phyloP scores from a whole-genome alignment of 2,797 vertebrate species.

The Pyrocephalus nanus region DNA sequence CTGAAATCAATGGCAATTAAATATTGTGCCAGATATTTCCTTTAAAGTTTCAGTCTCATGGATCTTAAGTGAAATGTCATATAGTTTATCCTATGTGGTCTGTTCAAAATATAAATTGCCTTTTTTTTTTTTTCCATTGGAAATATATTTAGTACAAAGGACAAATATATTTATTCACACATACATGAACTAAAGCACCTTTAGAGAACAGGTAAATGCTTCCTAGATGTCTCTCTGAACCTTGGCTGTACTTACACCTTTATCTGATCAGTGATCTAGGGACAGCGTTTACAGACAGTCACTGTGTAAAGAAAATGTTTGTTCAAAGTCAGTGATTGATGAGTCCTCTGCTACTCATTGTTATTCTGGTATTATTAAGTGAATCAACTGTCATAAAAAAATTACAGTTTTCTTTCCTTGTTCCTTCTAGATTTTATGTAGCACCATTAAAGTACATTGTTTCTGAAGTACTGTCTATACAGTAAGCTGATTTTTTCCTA shows the following conservation, averaged over 20 bases:
- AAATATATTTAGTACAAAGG: not conserved
- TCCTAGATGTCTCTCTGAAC: not conserved
- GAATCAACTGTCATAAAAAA: not conserved
- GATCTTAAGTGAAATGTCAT: not conserved
- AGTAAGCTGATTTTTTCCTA: not conserved
- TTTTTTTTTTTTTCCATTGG: not conserved
- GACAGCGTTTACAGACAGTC: not conserved
- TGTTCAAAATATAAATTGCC: not conserved
- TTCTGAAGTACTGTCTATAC: not conserved
- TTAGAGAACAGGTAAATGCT: not conserved
- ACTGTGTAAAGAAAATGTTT: not conserved
- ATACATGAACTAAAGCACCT: not conserved
- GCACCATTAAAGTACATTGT: not conserved
- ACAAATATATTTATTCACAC: not conserved
- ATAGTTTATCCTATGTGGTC: not conserved
- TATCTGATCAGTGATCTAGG: not conserved
- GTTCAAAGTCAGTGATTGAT: not conserved
- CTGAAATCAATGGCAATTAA: not conserved
- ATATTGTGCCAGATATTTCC: not conserved
- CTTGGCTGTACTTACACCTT: not conserved
- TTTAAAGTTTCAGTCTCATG: not conserved
- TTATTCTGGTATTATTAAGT: not conserved
- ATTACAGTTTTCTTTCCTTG: not conserved
- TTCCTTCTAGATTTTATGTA: not conserved
- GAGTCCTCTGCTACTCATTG: not conserved